Evolutionary conservation across 1,140 invertebrate species (phyloP).

Genomic region (Nylanderia fulva): DNA sequence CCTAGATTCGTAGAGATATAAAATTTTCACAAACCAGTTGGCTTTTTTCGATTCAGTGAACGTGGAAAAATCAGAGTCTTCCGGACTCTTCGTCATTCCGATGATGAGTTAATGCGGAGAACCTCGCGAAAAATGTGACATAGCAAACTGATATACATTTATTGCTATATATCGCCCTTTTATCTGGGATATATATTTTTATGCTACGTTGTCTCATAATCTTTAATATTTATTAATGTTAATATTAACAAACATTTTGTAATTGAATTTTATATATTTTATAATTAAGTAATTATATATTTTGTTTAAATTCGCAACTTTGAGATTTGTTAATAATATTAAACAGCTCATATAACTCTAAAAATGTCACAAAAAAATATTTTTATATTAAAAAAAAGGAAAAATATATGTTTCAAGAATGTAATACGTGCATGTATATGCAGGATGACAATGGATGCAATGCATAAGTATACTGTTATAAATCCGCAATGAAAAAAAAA

Average conservation of each 20-base stretch:
- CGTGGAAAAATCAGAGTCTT: conserved; percentile 57
- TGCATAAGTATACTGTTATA: conserved; percentile 36
- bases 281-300: too few species aligned
- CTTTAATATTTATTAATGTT: background rate
- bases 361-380: background rate
- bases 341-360: background rate
- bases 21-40: conserved; percentile 65
- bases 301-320: background rate
- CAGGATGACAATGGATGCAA: conserved; percentile 30
- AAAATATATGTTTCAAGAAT: background rate
- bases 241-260: background rate
- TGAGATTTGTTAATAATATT: background rate
- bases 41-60: conserved; percentile 60
- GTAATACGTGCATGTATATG: background rate
- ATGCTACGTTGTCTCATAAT: background rate
- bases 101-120: conserved; percentile 35
- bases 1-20: conserved; percentile 63
- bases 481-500: conserved; percentile 21
- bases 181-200: background rate
- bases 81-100: conserved; percentile 31
- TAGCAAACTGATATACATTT: conserved; percentile 24
- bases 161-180: background rate
- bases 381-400: background rate
- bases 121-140: conserved; percentile 23
- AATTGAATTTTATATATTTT: background rate